Percentiles rank a stretch among this genome's conserved stretches.
Conservation (phyloP, 2,113 vertebrate species). For the Nycticorax nycticorax region DNA sequence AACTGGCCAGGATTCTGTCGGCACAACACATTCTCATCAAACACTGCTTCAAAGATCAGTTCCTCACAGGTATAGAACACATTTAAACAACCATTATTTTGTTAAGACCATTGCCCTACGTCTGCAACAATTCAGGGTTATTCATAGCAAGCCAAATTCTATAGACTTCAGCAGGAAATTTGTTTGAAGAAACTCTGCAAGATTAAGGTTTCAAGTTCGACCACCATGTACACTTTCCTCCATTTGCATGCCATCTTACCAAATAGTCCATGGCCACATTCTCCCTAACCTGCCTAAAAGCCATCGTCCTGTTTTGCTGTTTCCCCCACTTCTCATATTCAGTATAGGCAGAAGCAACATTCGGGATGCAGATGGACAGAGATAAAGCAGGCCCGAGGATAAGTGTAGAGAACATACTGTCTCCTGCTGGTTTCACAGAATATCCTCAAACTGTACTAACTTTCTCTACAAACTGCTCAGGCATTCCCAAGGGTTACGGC, state of each 20-base stretch:
- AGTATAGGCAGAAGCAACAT: not conserved
- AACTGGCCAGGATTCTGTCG: not conserved
- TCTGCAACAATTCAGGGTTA: not conserved
- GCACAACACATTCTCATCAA: not conserved
- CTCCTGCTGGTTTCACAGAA: not conserved
- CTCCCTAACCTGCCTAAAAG: not conserved
- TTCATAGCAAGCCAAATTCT: not conserved
- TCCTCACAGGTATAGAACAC: not conserved
- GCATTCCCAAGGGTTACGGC: not conserved
- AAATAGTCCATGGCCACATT: rapidly evolving
- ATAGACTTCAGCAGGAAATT: not conserved
- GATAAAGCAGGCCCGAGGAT: not conserved
- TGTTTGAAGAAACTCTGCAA: not conserved
- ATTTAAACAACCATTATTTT: not conserved
- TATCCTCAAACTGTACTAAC: not conserved
- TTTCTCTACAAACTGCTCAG: not conserved
- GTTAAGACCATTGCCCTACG: not conserved
- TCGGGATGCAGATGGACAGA: not conserved
- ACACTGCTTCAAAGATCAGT: not conserved
- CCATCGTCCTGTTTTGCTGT: not conserved
- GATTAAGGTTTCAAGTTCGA: not conserved
- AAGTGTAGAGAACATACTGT: not conserved
- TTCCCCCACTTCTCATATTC: not conserved
- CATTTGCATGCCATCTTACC: not conserved
- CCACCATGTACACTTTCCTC: not conserved